Evolutionary conservation across 2,888 invertebrate species (phyloP).

Genomic region (Tenodera sinensis): DNA sequence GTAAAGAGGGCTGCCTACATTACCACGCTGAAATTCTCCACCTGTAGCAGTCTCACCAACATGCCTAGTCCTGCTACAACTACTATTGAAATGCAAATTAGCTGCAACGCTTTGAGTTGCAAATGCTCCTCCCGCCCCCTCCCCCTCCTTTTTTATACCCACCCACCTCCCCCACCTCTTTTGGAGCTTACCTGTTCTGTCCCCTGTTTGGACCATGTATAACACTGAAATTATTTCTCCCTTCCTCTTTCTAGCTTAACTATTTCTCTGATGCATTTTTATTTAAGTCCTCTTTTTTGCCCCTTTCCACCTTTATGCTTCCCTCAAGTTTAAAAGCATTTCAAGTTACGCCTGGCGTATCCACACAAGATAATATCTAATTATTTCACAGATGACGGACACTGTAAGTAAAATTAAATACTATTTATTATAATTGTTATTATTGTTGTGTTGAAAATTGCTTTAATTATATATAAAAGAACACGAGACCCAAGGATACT

Average conservation of each 20-base stretch:
- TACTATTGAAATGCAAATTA: conserved; percentile 26
- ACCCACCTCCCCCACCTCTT: neutral
- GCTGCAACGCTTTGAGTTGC: conserved; percentile 21
- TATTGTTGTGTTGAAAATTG: no score
- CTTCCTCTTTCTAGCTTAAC: neutral
- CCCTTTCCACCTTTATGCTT: neutral
- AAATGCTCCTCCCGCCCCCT: conserved; percentile 5
- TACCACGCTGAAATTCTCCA: neutral
- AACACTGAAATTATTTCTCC: neutral
- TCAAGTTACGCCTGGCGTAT: no score
- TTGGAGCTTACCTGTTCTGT: conserved; percentile 2
- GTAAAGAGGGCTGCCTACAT: neutral
- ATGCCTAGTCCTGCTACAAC: neutral
- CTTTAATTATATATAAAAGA: no score
- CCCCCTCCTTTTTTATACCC: neutral
- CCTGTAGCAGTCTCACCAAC: neutral
- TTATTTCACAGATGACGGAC: no score
- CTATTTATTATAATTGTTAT: no score
- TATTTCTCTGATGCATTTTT: neutral
- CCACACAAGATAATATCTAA: no score
- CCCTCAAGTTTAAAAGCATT: no score
- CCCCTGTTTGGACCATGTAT: neutral
- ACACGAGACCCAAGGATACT: no score
- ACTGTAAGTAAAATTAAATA: no score
- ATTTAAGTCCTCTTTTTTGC: neutral